Evolutionary conservation across 1,140 invertebrate species (phyloP).

Genomic region (Tigriopus japonicus): DNA sequence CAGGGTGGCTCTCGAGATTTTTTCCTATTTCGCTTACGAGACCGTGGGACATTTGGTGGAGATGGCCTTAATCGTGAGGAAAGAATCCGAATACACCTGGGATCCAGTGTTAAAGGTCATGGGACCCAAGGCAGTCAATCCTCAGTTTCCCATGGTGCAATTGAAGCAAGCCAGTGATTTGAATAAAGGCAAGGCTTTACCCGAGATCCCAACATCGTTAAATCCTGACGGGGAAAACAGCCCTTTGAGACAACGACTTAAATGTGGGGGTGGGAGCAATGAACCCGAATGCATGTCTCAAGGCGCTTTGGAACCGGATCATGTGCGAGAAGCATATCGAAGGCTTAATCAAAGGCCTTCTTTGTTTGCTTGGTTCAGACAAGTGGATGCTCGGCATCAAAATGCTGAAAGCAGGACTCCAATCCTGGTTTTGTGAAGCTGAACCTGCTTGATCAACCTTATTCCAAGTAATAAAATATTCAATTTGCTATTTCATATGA

Average conservation of each 20-base stretch:
- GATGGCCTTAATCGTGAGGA: not conserved
- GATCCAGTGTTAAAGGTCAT: not conserved
- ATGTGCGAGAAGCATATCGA: not conserved
- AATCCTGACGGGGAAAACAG: not conserved
- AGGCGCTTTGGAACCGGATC: not conserved
- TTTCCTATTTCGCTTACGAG: constrained; percentile 2
- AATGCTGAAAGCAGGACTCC: no score
- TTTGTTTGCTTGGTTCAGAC: no score
- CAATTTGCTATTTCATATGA: no score
- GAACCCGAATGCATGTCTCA: no score
- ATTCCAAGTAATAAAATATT: no score
- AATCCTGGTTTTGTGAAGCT: no score
- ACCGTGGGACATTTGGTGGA: not conserved
- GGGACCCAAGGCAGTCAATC: constrained; percentile 13
- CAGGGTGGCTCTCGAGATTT: not conserved
- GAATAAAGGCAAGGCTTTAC: not conserved
- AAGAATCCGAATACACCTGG: not conserved
- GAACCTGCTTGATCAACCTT: no score
- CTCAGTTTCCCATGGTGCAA: constrained; percentile 9
- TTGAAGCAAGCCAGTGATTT: not conserved
- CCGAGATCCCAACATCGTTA: not conserved
- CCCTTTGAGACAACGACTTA: not conserved
- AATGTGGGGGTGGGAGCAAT: no score
- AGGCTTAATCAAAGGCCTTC: not conserved
- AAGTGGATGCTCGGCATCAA: no score